Base-by-base conservation (phyloP, 2,888 invertebrate species). In the Opisthograptis luteolata region DNA sequence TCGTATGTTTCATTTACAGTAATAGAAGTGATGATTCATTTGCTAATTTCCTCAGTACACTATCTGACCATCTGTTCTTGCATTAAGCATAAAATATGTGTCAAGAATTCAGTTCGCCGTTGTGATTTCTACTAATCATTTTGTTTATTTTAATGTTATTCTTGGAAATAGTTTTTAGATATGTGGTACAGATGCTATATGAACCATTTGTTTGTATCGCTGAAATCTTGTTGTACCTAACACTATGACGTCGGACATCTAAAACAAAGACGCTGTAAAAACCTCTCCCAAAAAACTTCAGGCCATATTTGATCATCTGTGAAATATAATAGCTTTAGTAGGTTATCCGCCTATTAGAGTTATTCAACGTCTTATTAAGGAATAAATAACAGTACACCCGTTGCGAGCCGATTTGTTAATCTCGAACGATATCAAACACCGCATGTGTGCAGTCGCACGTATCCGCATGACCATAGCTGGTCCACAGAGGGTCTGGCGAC, bases 31-130 rank as follows among this genome's bases (percentile, higher is more conserved):
- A 70, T 87, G 85, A 84, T 65, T 87, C 86, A 87, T 71, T 55
- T 52, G 58, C 64, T 70, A 72, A 84, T 82, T 80, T 86, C 81
- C 82, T 81, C 75, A 72, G 71, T 68, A 63, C 71, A 72, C 72
- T 79, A 82, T 78, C 76, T 71, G 74, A 79, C 87, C 87, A 89
- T 87, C 82, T 87, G 87, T 77, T 86, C 76, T 73, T 76, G 75
- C 70, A 68, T 76, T 80, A 69, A 68, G 73, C 72, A 82, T 83
- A 76, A n/a, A 79, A 81, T 82, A 80, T 80, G 68, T 80, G 74
- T 70, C 75, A 41, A 45, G 46, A 52, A 53, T 55, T 50, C 15
- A 50, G 35, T 47, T 41, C 36, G 73, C 63, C n/a, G 61, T 65
- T 66, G 66, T 66, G 62, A 68, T 64, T 64, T 58, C 62, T 52